Conservation (phyloP, 2,888 invertebrate species). For the Eupithecia dodoneata region DNA sequence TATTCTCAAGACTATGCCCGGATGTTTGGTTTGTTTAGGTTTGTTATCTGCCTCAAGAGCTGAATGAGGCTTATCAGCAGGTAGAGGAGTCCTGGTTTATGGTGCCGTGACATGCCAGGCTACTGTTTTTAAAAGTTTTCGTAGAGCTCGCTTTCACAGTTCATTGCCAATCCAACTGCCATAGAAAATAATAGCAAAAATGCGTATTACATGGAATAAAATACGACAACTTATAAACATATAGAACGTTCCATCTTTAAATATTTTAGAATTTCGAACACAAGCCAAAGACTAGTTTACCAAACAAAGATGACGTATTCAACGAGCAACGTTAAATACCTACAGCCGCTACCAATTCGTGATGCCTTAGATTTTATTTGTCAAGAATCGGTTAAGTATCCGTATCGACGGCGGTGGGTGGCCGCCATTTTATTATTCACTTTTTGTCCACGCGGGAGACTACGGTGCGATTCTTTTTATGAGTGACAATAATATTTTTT, state of each 20-base stretch:
- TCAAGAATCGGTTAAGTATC: slow-evolving; percentile 84
- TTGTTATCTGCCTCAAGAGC: slow-evolving; percentile 67
- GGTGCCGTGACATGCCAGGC: slow-evolving; percentile 54
- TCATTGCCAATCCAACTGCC: neutral
- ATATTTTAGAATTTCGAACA: neutral
- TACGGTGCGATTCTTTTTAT: slow-evolving; percentile 80
- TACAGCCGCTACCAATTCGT: slow-evolving; percentile 77
- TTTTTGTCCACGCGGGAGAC: slow-evolving; percentile 78
- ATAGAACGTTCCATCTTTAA: neutral
- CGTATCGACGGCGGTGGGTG: slow-evolving; percentile 82
- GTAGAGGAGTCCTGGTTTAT: slow-evolving; percentile 65
- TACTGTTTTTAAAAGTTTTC: slow-evolving; percentile 58
- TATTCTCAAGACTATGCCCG: slow-evolving; percentile 62
- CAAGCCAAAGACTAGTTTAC: slow-evolving; percentile 7
- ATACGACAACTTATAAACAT: neutral
- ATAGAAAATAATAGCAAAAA: neutral
- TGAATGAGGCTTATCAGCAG: slow-evolving; percentile 75
- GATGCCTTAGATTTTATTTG: slow-evolving; percentile 85
- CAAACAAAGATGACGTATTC: slow-evolving; percentile 53
- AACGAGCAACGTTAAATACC: slow-evolving; percentile 70
- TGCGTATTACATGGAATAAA: neutral
- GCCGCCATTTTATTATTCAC: slow-evolving; percentile 81
- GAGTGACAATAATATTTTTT: slow-evolving; percentile 79
- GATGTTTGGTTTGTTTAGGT: slow-evolving; percentile 71
- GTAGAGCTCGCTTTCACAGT: neutral